phyloP scores from a whole-genome alignment of 1,140 invertebrate species.

The Augochlora pura region DNA sequence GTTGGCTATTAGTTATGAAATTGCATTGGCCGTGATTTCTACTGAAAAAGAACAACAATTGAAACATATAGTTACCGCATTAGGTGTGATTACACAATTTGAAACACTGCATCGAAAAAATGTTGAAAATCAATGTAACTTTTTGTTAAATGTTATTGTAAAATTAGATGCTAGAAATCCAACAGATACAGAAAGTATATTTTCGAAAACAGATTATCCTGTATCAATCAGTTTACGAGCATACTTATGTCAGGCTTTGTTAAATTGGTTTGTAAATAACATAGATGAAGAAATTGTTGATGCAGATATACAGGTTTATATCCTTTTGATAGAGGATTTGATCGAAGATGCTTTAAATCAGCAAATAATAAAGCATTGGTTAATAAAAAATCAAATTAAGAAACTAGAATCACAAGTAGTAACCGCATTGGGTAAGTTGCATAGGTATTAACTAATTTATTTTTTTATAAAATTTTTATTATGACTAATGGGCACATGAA shows the following conservation, averaged over 20 bases:
- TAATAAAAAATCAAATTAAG: conserved; percentile 58
- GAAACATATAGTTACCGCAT: conserved; percentile 62
- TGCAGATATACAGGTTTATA: not conserved
- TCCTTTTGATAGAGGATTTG: conserved; percentile 58
- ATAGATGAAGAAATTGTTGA: conserved; percentile 50
- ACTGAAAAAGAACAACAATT: conserved; percentile 55
- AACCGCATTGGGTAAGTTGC: conserved; percentile 55
- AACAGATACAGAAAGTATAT: conserved; percentile 58
- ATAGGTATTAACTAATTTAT: conserved; percentile 5
- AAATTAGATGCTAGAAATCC: conserved; percentile 61
- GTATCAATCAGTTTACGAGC: conserved; percentile 69
- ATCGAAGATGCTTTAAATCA: conserved; percentile 66
- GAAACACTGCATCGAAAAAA: conserved; percentile 45
- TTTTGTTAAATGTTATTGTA: conserved; percentile 63
- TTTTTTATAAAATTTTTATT: conserved; percentile 11
- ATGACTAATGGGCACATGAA: not conserved
- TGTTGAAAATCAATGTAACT: conserved; percentile 23
- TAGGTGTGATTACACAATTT: conserved; percentile 63
- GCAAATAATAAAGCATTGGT: conserved; percentile 64
- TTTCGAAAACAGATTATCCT: conserved; percentile 33
- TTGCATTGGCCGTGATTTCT: conserved; percentile 66
- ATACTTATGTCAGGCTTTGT: conserved; percentile 70
- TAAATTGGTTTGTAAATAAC: conserved; percentile 64
- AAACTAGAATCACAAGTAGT: conserved; percentile 65
- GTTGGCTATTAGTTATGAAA: conserved; percentile 65